Evolutionary conservation across 1,140 invertebrate species (phyloP), one percentile per base, ranked within the genome.

Genomic region (Laupala kohalensis): DNA sequence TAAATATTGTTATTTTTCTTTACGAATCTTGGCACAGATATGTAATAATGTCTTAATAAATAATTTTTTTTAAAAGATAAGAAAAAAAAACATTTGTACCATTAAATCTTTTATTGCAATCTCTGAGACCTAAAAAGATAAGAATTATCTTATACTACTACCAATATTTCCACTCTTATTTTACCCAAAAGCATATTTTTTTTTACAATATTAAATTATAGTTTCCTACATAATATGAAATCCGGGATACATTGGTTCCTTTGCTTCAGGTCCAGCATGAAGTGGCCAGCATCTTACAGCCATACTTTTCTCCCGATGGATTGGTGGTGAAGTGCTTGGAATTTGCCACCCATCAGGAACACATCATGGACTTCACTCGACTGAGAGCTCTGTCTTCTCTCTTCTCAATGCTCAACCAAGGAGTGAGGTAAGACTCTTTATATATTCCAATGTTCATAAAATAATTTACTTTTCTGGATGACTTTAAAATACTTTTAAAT

Each of bases 291-390:
- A 88, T 97, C 67, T 82, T 99, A 23, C 87, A 90, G 72, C 90
- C 92, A 9, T 91, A 92, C 79, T 94, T 99, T 78, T 87, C 90
- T 4, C 88, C 92, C 2, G 96, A 98, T 81, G 97, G 97, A 30
- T 83, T 99, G 24, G 94, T 99, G 5, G 90, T 94, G 4, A 88
- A 91, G 72, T 95, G 94, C 76, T 80, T 99, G 67, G 94, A 99
- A 77, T 96, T 92, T 80, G 92, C 95, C 0, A 88, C 89, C 77
- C 88, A 87, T 30, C 92, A 96, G 77, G 97, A 99, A 77, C 98
- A 99, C 79, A 96, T 99, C 64, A 99, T 99, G 98, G 97, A 99
- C 81, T 98, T 98, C 78, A 99, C 97, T 0, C 84, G 95, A 26
- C 85, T 99, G 73, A 83, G 98, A 67, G 96, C 98, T 6, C 83